Conservation (phyloP, 2,113 vertebrate genomes). For the Paradoxurus hermaphroditus region DNA sequence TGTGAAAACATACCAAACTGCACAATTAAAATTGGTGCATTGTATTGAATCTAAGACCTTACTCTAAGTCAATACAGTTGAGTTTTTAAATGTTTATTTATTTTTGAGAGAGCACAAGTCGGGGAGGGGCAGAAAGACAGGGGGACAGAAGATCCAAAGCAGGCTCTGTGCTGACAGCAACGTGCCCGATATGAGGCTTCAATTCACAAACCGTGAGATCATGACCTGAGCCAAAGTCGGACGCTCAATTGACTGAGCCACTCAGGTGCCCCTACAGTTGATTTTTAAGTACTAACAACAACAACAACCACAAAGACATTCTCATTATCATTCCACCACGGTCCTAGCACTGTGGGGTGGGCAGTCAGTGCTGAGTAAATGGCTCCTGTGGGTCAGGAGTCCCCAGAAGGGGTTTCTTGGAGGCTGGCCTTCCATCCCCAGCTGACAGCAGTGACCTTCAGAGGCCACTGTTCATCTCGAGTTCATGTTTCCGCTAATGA, state of each 20-base stretch:
- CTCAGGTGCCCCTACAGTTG: neutral
- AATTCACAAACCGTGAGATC: too few relatives aligned
- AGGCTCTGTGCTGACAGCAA: too few relatives aligned
- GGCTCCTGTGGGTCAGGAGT: neutral
- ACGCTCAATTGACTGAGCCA: too few relatives aligned
- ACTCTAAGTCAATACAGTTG: neutral
- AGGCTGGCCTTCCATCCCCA: neutral
- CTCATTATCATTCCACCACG: neutral
- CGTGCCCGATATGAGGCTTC: too few relatives aligned
- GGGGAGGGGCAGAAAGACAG: too few relatives aligned
- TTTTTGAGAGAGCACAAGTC: too few relatives aligned
- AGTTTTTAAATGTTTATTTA: neutral
- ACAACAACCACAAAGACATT: neutral
- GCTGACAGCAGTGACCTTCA: neutral
- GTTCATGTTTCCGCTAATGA: neutral
- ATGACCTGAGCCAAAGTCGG: too few relatives aligned
- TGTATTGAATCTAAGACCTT: neutral
- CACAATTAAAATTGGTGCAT: neutral
- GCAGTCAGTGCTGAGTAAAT: neutral
- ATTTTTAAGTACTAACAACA: neutral
- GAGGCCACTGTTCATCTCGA: neutral
- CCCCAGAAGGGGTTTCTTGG: neutral
- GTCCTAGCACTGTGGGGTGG: neutral
- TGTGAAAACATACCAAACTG: neutral
- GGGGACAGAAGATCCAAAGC: too few relatives aligned